Evolutionary conservation across 2,797 vertebrate species (phyloP).

Genomic region (Sciurus vulgaris): DNA sequence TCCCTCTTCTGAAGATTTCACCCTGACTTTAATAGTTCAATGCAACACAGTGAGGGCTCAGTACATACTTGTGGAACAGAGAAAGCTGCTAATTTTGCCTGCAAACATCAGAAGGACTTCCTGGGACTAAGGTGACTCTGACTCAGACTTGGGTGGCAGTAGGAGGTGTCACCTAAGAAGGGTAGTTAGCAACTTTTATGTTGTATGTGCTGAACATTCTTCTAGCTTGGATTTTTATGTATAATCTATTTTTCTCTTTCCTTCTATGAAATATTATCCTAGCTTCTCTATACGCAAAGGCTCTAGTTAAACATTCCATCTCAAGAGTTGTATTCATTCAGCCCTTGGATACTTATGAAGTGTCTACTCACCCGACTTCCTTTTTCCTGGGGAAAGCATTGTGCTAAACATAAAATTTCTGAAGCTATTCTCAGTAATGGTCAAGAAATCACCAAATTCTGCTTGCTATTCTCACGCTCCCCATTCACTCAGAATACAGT

Average conservation of each 20-base stretch:
- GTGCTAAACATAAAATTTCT: background rate
- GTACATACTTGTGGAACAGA: background rate
- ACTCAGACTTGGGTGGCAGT: background rate
- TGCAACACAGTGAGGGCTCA: background rate
- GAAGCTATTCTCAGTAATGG: background rate
- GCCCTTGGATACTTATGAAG: background rate
- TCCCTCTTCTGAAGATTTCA: background rate
- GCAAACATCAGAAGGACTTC: background rate
- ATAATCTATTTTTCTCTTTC: background rate
- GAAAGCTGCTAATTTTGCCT: background rate
- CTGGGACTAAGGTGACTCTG: background rate
- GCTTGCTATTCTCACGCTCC: background rate
- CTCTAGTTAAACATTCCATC: background rate
- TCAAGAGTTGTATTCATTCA: slow-evolving; percentile 12
- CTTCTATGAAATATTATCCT: background rate
- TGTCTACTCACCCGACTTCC: background rate
- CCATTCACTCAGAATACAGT: background rate
- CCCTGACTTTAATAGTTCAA: background rate
- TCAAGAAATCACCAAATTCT: background rate
- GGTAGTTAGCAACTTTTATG: background rate
- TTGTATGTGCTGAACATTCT: background rate
- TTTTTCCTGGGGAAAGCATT: slow-evolving; percentile 16
- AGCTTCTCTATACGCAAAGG: background rate
- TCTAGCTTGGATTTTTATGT: background rate
- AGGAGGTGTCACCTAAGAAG: background rate